Base-by-base conservation (phyloP, 2,888 invertebrate genomes). In the Aleiodes alternator region DNA sequence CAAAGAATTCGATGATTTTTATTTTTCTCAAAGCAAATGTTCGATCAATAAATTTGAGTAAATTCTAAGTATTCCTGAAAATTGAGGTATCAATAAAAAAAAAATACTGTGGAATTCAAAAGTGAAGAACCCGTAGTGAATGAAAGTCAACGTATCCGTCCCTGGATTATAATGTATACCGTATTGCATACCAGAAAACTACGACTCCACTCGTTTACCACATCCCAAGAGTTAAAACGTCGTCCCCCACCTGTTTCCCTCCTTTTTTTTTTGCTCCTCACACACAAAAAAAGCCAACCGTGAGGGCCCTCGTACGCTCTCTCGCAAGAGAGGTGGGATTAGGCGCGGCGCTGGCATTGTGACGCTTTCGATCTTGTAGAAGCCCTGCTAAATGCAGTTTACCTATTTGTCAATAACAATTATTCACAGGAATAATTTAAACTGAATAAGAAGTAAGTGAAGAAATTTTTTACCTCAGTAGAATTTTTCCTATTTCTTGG, bases 381-480 rank as follows among this genome's bases (percentile, higher is more conserved):
- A 16, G 12, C 16, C 48, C 38, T 14, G 43, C 9, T 7, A n/a
- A 16, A n/a, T 55, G 14, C 55, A 38, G 16, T 61, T n/a, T 31
- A 72, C 38, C 23, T 43, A 56, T n/a, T 57, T 70, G 11, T 43
- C 43, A 38, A 61, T 61, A 14, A 59, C n/a, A 55, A 16, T 34
- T 34, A 43, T 6, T 0, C 8, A 7, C 43, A 43, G 9, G 7
- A 43, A 43, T 43, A 43, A 43, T 43, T 43, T 8, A 43, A 43
- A 43, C 7, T 43, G 11, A 43, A 5, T 43, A 3, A 29, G 29
- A 51, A 23, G 51, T 51, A 23, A 51, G 23, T 48, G 61, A 59
- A 59, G 29, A 75, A 23, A 23, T 23, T 50, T 68, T 50, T 69
- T 56, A 11, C 69, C 71, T 76, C 74, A 76, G 74, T 78, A 34